Percentiles rank a stretch among this genome's conserved stretches.
phyloP scores from a whole-genome alignment of 2,797 vertebrate species.

The Lerista edwardsae region DNA sequence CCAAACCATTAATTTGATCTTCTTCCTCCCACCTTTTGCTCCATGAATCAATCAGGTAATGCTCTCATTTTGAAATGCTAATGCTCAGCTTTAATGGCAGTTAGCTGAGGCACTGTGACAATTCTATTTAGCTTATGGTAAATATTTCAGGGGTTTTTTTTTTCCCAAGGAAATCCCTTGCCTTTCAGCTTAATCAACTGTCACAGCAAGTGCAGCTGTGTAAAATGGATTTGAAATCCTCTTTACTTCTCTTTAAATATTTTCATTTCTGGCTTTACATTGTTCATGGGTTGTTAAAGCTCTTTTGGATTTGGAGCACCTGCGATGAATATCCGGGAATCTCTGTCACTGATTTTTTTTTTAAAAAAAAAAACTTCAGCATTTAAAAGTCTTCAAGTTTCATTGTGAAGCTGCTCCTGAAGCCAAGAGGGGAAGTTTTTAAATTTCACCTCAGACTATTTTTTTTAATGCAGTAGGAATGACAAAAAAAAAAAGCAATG shows the following conservation, averaged over 20 bases:
- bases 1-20: slow-evolving; percentile 48
- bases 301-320: slow-evolving; percentile 41
- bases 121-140: slow-evolving; percentile 70
- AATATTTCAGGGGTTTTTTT: slow-evolving; percentile 61
- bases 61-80: slow-evolving; percentile 65
- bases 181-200: slow-evolving; percentile 62
- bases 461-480: slow-evolving; percentile 18
- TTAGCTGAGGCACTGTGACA: slow-evolving; percentile 61
- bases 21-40: slow-evolving; percentile 58
- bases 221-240: slow-evolving; percentile 66
- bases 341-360: slow-evolving; percentile 6
- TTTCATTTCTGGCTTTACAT: slow-evolving; percentile 61
- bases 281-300: slow-evolving; percentile 51
- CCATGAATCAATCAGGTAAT: slow-evolving; percentile 46
- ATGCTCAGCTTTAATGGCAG: slow-evolving; percentile 58
- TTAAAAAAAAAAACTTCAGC: slow-evolving; percentile 18
- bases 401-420: slow-evolving; percentile 20
- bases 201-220: slow-evolving; percentile 50
- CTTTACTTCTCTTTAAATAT: slow-evolving; percentile 55
- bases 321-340: slow-evolving; percentile 46
- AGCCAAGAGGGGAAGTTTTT: slow-evolving; percentile 23
- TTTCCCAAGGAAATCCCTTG: slow-evolving; percentile 32
- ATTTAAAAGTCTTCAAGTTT: not conserved
- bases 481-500: not conserved
- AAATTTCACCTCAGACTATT: slow-evolving; percentile 31